Base-by-base conservation (phyloP, 2,797 vertebrate species). In the Thunnus albacares region DNA sequence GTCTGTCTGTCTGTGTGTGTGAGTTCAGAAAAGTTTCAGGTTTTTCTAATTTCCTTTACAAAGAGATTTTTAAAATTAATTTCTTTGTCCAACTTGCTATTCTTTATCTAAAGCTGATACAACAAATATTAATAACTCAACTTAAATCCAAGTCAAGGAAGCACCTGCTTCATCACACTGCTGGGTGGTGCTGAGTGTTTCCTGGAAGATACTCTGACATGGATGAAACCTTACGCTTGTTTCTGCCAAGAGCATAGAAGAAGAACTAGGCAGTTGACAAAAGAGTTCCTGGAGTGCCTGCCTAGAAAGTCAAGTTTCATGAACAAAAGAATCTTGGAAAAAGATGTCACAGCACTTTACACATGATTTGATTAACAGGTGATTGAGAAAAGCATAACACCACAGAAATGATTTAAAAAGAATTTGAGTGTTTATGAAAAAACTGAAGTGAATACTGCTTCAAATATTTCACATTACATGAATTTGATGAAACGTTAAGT, bases 21-120 rank as follows among this genome's bases (percentile, higher is more conserved):
- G 3, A 8, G 74, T 85, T 75, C 71, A 80, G 51, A 38, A 52
- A 17, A 79, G 55, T 62, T 81, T 77, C 62, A 59, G 53, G 51
- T 30, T 74, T 61, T 78, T 83, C 20, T 55, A 17, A 65, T 77
- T 56, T 69, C 22, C 13, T 53, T 68, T 30, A 45, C 47, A 59
- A 52, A 71, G 4, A 43, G 18, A 9, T 9, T 52, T 60, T 20
- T 8, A 14, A 26, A 13, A 17, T 33, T 47, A 17, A 47, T 18
- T 24, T 18, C 43, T 59, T 55, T 38, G 8, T 52, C 35, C 51
- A 58, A 26, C 64, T 28, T 70, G 26, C 20, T 61, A 0, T 22
- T 71, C 1, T 60, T 33, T 11, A 12, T 59, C 17, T 26, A 13
- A 6, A 26, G 5, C 69, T 66, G 22, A 64, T 38, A 0, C 9